A percentile compares a stretch with the other conserved stretches of the same genome.
Evolutionary conservation across 2,888 invertebrate genomes (phyloP).

Genomic region (Argyresthia goedartella): DNA sequence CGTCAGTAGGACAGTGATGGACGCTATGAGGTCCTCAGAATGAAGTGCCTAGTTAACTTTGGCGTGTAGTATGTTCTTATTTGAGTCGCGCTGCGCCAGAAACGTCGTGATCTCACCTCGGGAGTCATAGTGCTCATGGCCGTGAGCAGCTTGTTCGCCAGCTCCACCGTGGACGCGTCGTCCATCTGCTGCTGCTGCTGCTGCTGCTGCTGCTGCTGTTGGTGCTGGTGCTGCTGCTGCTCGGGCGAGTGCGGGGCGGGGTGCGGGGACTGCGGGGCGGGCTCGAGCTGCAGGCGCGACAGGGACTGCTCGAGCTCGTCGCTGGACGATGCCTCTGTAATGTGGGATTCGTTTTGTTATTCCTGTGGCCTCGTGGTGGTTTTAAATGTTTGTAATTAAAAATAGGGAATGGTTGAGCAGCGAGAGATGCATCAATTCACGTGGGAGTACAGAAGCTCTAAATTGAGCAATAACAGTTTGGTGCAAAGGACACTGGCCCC

Average conservation of each 20-base stretch:
- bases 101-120: neutral
- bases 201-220: constrained; percentile 26
- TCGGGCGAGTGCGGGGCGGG: constrained; percentile 7
- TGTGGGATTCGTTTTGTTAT: neutral
- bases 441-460: no score
- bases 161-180: constrained; percentile 17
- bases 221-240: constrained; percentile 26
- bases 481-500: no score
- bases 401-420: no score
- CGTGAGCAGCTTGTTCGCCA: constrained; percentile 46
- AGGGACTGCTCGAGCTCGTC: constrained; percentile 9
- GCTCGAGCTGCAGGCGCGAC: constrained; percentile 14
- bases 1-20: no score
- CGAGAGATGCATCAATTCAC: no score
- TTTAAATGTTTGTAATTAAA: no score
- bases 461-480: no score
- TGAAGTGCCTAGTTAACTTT: no score
- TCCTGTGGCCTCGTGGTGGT: no score
- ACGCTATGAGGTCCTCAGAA: no score
- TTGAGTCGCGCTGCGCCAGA: no score
- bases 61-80: no score
- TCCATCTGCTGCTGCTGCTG: constrained; percentile 16
- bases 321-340: constrained; percentile 8
- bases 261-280: constrained; percentile 14
- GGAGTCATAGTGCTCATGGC: constrained; percentile 46